Evolutionary conservation across 2,113 vertebrate genomes (phyloP), one percentile per base, ranked within the genome.

Genomic region (Heterotis niloticus): DNA sequence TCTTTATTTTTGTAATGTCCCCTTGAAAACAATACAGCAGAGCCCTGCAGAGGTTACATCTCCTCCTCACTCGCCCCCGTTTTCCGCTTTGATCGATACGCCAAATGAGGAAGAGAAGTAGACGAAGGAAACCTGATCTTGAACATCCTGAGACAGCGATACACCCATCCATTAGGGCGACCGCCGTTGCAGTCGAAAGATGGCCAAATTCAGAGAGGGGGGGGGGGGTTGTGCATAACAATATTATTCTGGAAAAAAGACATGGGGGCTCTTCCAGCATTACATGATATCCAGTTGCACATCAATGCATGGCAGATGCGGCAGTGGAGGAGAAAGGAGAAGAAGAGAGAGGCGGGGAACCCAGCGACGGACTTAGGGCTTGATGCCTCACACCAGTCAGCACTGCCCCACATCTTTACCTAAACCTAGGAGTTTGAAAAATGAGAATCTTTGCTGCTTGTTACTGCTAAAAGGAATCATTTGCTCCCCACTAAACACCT

Each of bases 101-200:
- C 24, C 59, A 80, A 79, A 77, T 76, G 72, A 80, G 75, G 72
- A 78, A 24, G 57, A 73, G 73, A 0, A 59, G 64, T 24, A 65
- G 77, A 78, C 66, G 62, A 64, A 28, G 34, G 86, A 79, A 89
- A 90, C 74, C 67, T 79, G 80, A 90, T 78, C 83, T 76, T 24
- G 17, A 9, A 20, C 34, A 78, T 72, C 81, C 24, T 57, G 74
- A 67, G 59, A 75, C 14, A 66, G 60, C 5, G 44, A 79, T 18
- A 14, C 24, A 57, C 3, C 20, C 34, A 57, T 56, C 71, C 69
- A 76, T 65, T 66, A 77, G 76, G 16, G 20, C 13, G 44, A 20
- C 4, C 26, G 54, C 24, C 12, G 7, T 7, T 44, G 64, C 64
- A 23, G 64, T 10, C 23, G 64, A 4, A 24, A 65, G n/a, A 11